Conservation (phyloP, 35 echinoderm and acorn worm species). For the Ophiothrix spiculata region DNA sequence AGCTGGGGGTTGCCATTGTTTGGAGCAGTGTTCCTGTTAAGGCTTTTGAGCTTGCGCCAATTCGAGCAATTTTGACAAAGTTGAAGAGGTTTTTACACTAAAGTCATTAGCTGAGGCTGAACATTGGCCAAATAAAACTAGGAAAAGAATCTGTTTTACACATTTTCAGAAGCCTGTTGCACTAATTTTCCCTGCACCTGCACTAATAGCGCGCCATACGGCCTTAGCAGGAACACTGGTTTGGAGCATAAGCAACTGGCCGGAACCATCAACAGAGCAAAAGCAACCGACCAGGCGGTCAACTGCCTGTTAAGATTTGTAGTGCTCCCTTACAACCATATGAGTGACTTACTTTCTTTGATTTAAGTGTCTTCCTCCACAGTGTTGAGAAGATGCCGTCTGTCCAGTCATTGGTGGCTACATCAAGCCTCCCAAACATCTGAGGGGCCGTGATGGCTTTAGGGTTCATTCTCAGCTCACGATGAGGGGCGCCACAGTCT, state of each 20-base stretch:
- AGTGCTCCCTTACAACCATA: background rate
- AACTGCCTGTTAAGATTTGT: background rate
- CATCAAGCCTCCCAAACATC: constrained; percentile 98
- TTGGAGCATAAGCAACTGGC: background rate
- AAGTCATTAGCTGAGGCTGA: no score
- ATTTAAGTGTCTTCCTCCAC: constrained; percentile 98
- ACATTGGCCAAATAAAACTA: no score
- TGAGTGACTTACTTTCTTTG: constrained; percentile 84
- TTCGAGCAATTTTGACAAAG: no score
- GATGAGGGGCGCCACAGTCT: constrained; percentile 80
- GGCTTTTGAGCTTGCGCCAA: no score
- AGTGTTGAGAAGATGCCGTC: constrained; percentile 99
- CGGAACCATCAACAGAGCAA: background rate
- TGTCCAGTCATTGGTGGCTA: constrained; percentile 99
- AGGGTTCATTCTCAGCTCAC: constrained; percentile 98
- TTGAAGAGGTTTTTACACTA: no score
- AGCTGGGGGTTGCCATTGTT: no score
- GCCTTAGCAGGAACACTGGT: no score
- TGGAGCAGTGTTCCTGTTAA: no score
- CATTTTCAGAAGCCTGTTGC: no score
- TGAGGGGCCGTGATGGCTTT: constrained; percentile 98
- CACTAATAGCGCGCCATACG: no score
- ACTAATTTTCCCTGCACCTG: no score
- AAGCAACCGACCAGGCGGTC: background rate
- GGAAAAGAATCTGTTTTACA: no score